Evolutionary conservation across 1,140 invertebrate genomes (phyloP).

Genomic region (Samia ricini): DNA sequence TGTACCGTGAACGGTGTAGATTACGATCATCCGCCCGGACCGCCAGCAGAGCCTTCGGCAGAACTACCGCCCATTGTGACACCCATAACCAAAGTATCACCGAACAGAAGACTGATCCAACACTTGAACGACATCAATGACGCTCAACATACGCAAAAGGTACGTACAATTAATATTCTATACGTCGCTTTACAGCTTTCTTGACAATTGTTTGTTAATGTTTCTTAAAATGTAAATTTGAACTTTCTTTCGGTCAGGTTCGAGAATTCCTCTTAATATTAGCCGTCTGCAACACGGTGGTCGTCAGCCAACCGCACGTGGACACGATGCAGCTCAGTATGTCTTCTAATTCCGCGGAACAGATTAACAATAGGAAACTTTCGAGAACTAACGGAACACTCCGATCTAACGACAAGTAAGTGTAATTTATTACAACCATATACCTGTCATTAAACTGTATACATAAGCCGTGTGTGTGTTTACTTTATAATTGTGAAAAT

Average conservation of each 20-base stretch:
- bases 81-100: slow-evolving; percentile 76
- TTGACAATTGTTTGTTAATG: neutral
- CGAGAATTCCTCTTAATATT: slow-evolving; percentile 95
- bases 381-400: slow-evolving; percentile 54
- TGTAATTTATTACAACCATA: slow-evolving; percentile 12
- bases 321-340: slow-evolving; percentile 92
- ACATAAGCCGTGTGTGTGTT: neutral
- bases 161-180: slow-evolving; percentile 25
- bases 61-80: slow-evolving; percentile 77
- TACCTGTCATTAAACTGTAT: too few species aligned
- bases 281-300: slow-evolving; percentile 97
- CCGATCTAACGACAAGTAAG: slow-evolving; percentile 66
- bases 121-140: slow-evolving; percentile 75
- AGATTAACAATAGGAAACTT: slow-evolving; percentile 44
- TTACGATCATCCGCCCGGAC: slow-evolving; percentile 88
- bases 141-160: slow-evolving; percentile 63
- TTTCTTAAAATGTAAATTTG: neutral
- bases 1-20: slow-evolving; percentile 94
- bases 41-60: slow-evolving; percentile 72
- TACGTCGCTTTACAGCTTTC: neutral
- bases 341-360: slow-evolving; percentile 77
- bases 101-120: slow-evolving; percentile 83
- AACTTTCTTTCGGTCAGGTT: slow-evolving; percentile 65
- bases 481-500: neutral
- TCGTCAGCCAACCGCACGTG: slow-evolving; percentile 93